Conservation (phyloP, 23 tunicate species). For the Oikopleura dioica region DNA sequence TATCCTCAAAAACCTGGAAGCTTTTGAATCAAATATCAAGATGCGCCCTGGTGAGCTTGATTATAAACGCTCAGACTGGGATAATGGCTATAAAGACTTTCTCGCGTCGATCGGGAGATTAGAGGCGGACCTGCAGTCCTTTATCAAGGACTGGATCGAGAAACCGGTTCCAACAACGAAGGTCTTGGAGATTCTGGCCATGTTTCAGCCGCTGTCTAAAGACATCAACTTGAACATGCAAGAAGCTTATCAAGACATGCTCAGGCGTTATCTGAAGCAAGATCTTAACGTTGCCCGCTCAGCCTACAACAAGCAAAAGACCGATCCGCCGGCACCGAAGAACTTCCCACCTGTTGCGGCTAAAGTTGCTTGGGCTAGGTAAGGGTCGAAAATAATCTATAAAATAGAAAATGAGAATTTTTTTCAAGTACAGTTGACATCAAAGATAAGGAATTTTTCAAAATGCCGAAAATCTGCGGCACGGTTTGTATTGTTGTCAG, state of each 20-base stretch:
- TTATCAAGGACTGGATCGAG: constrained; percentile 75
- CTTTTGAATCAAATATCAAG: constrained; percentile 45
- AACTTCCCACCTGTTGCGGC: constrained; percentile 91
- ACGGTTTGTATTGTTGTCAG: too few species aligned
- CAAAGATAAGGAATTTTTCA: too few species aligned
- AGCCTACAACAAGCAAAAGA: constrained; percentile 58
- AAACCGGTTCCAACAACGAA: constrained; percentile 13
- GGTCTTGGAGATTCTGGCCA: background rate
- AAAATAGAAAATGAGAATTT: too few species aligned
- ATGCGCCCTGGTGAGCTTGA: constrained; percentile 91
- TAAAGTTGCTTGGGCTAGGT: constrained; percentile 80
- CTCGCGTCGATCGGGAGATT: constrained; percentile 36
- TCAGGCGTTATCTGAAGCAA: constrained; percentile 38
- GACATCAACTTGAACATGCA: background rate
- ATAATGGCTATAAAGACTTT: constrained; percentile 76
- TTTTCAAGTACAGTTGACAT: too few species aligned
- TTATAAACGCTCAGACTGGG: constrained; percentile 81
- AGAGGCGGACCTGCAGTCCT: constrained; percentile 61
- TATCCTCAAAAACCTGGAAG: constrained; percentile 37
- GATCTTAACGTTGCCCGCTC: constrained; percentile 67
- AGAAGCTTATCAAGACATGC: constrained; percentile 38
- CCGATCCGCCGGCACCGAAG: constrained; percentile 64
- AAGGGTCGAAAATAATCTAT: constrained; percentile 57
- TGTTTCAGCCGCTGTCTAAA: background rate
- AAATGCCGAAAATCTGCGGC: too few species aligned